Conservation (phyloP, 1,140 invertebrate genomes). For the Lepidurus arcticus region DNA sequence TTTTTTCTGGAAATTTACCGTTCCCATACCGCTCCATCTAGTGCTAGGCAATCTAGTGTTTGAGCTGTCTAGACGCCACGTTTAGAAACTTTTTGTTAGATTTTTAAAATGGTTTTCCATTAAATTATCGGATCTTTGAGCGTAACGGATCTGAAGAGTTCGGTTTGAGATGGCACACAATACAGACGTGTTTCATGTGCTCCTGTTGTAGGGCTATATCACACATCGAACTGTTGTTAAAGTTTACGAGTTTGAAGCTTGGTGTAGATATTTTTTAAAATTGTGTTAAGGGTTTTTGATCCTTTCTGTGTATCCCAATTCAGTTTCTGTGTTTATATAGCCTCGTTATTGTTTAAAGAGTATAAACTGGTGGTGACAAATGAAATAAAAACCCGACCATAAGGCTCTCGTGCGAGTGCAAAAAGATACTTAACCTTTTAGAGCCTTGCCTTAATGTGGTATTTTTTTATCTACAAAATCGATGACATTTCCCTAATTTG, state of each 20-base stretch:
- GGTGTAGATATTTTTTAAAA: neutral
- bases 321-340: constrained; percentile 5
- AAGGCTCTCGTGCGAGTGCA: neutral
- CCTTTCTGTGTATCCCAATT: neutral
- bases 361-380: neutral
- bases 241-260: neutral
- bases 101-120: too few relatives aligned
- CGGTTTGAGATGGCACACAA: neutral
- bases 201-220: neutral
- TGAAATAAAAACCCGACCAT: neutral
- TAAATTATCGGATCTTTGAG: too few relatives aligned
- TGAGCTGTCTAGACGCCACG: too few relatives aligned
- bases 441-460: neutral
- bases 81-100: too few relatives aligned
- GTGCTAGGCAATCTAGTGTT: too few relatives aligned
- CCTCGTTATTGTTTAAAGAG: neutral
- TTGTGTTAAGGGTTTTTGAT: neutral
- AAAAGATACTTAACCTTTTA: neutral
- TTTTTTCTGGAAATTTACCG: too few relatives aligned
- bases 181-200: neutral
- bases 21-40: too few relatives aligned
- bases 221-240: neutral
- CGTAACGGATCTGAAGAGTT: too few relatives aligned
- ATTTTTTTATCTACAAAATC: neutral
- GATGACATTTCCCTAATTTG: neutral